A percentile compares a stretch with the other conserved stretches of the same genome.
Conservation (phyloP, 2,888 invertebrate genomes). For the Molanna angustata region DNA sequence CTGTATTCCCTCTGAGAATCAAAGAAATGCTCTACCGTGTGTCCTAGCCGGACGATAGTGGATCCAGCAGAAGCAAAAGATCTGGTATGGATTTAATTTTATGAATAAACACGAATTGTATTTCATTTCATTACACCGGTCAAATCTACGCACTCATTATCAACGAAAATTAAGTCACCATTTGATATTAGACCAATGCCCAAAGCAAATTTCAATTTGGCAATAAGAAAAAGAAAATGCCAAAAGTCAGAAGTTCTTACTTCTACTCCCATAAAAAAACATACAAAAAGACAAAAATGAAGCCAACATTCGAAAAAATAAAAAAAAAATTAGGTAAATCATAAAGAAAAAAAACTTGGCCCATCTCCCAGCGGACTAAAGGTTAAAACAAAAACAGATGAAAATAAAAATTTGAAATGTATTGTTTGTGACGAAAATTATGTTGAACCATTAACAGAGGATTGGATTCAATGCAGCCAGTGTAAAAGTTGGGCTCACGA, state of each 20-base stretch:
- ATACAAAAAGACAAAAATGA: constrained; percentile 6
- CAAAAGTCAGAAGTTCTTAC: constrained; percentile 6
- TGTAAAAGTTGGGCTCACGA: constrained; percentile 5
- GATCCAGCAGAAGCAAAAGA: too few relatives aligned
- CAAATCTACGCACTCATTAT: constrained; percentile 5
- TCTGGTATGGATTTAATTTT: too few relatives aligned
- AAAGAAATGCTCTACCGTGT: too few relatives aligned
- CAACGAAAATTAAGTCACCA: constrained; percentile 5
- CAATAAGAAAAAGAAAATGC: constrained; percentile 6
- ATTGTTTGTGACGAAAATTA: constrained; percentile 4
- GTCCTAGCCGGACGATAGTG: too few relatives aligned
- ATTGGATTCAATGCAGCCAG: constrained; percentile 6
- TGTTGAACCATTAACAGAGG: constrained; percentile 6
- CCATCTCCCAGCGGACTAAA: constrained; percentile 4
- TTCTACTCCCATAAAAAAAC: constrained; percentile 5
- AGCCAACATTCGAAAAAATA: too few relatives aligned
- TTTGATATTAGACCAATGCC: constrained; percentile 6
- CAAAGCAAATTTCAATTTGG: constrained; percentile 1
- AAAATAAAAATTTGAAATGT: background rate
- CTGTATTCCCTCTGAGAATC: too few relatives aligned
- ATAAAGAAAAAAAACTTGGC: background rate
- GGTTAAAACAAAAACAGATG: background rate
- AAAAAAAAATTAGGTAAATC: too few relatives aligned
- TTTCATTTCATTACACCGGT: too few relatives aligned
- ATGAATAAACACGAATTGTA: too few relatives aligned